Evolutionary conservation across 2,113 vertebrate species (phyloP), one percentile per base, ranked within the genome.

Genomic region (Platysteira castanea): DNA sequence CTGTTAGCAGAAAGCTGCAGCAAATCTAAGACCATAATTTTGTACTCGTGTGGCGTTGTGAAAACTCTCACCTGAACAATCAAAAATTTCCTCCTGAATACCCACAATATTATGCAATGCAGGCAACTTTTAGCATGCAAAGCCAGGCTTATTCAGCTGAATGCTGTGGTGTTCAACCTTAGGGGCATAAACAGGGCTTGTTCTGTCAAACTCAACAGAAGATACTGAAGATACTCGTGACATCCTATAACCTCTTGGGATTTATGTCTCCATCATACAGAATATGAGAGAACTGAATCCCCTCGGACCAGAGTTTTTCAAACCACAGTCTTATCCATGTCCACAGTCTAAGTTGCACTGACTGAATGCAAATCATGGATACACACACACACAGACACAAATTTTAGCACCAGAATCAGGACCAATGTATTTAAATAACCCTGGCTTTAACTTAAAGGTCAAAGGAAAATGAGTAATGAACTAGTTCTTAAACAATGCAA

Each of bases 401-500:
- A 9, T 90, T 94, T n/a, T 81, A 54, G 65, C 52, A 90, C 17
- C 61, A 83, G 37, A 91, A 87, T 86, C 78, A 76, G 61, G 35
- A 27, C 59, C 47, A 60, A 46, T 54, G 28, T 39, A 78, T 96
- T 93, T 94, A 70, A 94, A 87, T 54, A 88, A 89, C 44, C 56
- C 54, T 95, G 93, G 30, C 64, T 96, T 95, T 97, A 96, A 95
- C 87, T 85, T 84, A 94, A 97, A 97, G 97, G 97, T 97, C 96
- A 97, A 92, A 95, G 96, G 96, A 96, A 97, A 97, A 95, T 97
- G 94, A 97, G 88, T 95, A 97, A 97, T 91, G 90, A 96, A 87
- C 71, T 84, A 92, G 95, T 75, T 86, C 50, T 69, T 74, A 86
- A 96, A 97, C 97, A 97, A 97, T 97, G 88, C 67, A 84, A 94